Base-by-base conservation (phyloP, 2,797 vertebrate species). In the Pampus argenteus region DNA sequence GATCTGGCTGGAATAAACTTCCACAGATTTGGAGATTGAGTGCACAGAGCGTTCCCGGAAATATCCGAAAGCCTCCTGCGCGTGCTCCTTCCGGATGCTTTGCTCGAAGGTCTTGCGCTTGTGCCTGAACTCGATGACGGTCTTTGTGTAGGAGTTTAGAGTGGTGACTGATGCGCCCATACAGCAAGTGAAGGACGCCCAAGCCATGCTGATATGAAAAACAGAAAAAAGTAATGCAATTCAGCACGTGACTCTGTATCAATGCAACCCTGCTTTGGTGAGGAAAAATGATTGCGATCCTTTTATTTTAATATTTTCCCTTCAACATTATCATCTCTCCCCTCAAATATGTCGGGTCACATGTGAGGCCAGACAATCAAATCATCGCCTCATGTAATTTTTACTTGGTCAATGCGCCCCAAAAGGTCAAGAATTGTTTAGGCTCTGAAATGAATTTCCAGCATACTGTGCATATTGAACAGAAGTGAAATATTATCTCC, bases 151-250 rank as follows among this genome's bases (percentile, higher is more conserved):
- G 66, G 97, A 98, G 95, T 98, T 98, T 88, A 98, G 93, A 13
- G 97, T 98, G 84, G 97, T 98, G 86, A 98, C 97, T 0, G 97
- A 98, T 8, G 97, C 96, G 0, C 97, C 97, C 97, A 98, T 98
- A 77, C 97, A 98, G 90, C 96, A 98, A 86, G 97, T 98, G 82
- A 98, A 98, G 62, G 97, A 98, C 1, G 96, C 96, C 97, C 97
- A 98, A 4, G 97, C 97, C 94, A 98, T 94, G 84, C 97, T 98
- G 94, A 63, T 5, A 3, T 3, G 48, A 75, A 48, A 61, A 7
- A 71, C 8, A 70, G 9, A 14, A 6, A 11, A 15, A 58, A 31
- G 64, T 38, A 52, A 17, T 10, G 1, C 13, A 36, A 15, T 18
- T 47, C 49, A 55, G 48, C 38, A 55, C 2, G 15, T 25, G 6